Evolutionary conservation across 2,888 invertebrate genomes (phyloP), one percentile per base, ranked within the genome.

Genomic region (Phyto melanocephala): DNA sequence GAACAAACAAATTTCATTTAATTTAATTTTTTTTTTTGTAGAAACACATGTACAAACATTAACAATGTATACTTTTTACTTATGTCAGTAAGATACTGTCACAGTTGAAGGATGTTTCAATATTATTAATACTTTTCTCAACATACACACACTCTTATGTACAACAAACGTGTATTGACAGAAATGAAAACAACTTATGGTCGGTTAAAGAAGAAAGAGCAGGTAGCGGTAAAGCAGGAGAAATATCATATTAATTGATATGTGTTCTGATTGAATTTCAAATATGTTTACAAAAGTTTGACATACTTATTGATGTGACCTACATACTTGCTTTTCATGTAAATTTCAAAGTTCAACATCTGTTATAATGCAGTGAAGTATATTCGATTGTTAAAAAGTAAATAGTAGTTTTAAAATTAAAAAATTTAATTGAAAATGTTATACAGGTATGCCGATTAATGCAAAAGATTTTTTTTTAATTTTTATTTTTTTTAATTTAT

Each of bases 51-150:
- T n/a, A n/a, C n/a, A n/a, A n/a, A n/a, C n/a, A n/a, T n/a, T n/a
- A n/a, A n/a, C 35, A 22, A 4, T 37, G 40, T 68, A 15, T 60
- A 52, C 76, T 68, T 76, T 76, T 76, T 60, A 47, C 58, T 40
- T 60, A 68, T 67, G 67, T 50, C 60, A 76, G 60, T 52, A 60
- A 76, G 67, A 68, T 68, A 76, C 67, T 76, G 76, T 68, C 68
- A 60, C 67, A 60, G 58, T 67, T 67, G 67, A 76, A 76, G 76
- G 76, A 60, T 67, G 68, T 63, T 13, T 63, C 65, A 40, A 4
- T 40, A 42, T 17, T 37, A 74, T 28, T 42, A 54, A 45, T 58
- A n/a, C 17, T 58, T 33, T 17, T 13, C 13, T 17, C 13, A 8
- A 56, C 28, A 11, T 33, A 45, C 3, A n/a, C 13, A 22, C 20